Conservation (phyloP, 2,888 invertebrate species). For the Imbricaverruca yamaguchii region DNA sequence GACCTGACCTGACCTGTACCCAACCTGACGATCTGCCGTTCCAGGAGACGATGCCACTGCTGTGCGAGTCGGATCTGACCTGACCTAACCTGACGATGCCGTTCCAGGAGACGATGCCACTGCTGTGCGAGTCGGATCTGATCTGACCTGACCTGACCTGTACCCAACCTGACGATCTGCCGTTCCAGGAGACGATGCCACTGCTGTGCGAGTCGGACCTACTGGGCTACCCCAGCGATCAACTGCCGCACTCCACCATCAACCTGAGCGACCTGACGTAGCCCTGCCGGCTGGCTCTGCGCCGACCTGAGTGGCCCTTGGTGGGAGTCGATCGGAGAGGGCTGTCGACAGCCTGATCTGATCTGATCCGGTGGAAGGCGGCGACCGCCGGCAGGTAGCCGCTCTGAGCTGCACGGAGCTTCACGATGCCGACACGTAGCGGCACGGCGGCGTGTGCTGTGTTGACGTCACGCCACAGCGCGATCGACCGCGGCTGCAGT, state of each 20-base stretch:
- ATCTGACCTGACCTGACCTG: neutral
- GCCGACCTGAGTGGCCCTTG: neutral
- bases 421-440: too few relatives aligned
- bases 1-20: too few relatives aligned
- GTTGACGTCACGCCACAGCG: too few relatives aligned
- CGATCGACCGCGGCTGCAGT: too few relatives aligned
- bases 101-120: too few relatives aligned
- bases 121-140: neutral
- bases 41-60: neutral
- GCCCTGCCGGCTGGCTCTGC: neutral
- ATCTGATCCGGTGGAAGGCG: too few relatives aligned
- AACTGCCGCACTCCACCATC: slow-evolving; percentile 14
- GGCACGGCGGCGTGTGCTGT: too few relatives aligned
- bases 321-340: neutral
- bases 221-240: neutral
- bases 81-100: neutral
- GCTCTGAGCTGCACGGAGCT: too few relatives aligned
- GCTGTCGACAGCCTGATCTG: neutral
- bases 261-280: slow-evolving; percentile 18
- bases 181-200: too few relatives aligned
- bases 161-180: too few relatives aligned
- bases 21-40: neutral
- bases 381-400: too few relatives aligned
- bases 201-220: neutral
- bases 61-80: neutral